Evolutionary conservation across 2,888 invertebrate genomes (phyloP), one percentile per base, ranked within the genome.

Genomic region (Mythimna pallens): DNA sequence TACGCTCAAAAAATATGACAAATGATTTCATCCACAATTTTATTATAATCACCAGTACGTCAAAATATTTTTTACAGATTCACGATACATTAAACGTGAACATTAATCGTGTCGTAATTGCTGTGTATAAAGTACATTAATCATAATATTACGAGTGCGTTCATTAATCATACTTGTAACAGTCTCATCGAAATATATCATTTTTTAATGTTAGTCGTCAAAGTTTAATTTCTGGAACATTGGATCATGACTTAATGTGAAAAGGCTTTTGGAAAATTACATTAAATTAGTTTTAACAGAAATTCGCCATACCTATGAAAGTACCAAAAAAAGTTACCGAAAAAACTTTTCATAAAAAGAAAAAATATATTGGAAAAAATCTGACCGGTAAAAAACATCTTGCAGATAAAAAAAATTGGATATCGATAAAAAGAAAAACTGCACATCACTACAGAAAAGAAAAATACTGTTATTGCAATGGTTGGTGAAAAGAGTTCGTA

Each of bases 401-500:
- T 36, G 10, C 5, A 12, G 0, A 10, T 34, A 36, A 6, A 40
- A 59, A n/a, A 14, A 59, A 22, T 59, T 5, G 20, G 8, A n/a
- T 70, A 79, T 85, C 83, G 85, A 85, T 76, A 70, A 50, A 47
- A 62, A 3, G 0, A 5, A 58, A 40, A 43, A 25, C 34, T 2
- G 10, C 57, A 43, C 86, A 73, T 76, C 85, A 76, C 84, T 81
- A 79, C 47, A 59, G 64, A 64, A 73, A 73, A 64, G 72, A 83
- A 83, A 84, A 78, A 86, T 84, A 86, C 78, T 73, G 85, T 82
- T 85, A 85, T 86, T 80, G 81, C 82, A 25, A 86, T 74, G 77
- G 80, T 82, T 75, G 86, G 86, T 78, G 84, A 86, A 85, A 85
- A 86, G 86, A 86, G 84, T 86, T 82, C 59, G 80, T 84, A 75